These are phyloP conservation scores for Protophormia terraenovae DNA, from an alignment of 2,888 invertebrate genomes.

Conservation along the genomic window DNA sequence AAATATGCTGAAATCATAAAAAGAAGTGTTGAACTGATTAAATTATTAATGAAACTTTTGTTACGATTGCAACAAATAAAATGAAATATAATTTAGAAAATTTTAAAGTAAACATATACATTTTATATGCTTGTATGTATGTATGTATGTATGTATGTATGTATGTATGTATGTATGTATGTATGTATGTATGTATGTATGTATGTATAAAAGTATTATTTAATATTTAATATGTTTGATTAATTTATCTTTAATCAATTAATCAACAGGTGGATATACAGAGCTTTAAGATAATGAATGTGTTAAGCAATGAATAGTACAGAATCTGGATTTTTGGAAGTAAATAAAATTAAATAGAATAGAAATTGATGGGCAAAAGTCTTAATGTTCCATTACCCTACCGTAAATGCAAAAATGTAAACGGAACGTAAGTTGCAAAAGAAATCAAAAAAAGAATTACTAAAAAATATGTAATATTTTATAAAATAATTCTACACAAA, in stretches of 20 bases:
- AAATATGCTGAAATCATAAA: neutral
- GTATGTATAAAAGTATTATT: no score
- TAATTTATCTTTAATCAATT: neutral
- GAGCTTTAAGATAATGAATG: neutral
- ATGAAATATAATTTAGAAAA: neutral
- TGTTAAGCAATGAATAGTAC: no score
- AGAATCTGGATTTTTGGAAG: no score
- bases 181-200: no score
- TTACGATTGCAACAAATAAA: neutral
- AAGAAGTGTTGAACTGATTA: neutral
- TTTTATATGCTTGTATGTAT: neutral
- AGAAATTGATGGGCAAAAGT: no score
- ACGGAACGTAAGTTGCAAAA: no score
- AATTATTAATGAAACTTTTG: neutral
- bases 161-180: neutral
- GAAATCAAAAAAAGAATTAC: no score
- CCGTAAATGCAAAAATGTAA: no score
- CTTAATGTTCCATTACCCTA: no score
- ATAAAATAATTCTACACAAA: no score
- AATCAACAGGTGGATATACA: neutral
- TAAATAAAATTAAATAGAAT: no score
- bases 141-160: neutral
- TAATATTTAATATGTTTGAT: neutral
- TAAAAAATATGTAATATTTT: no score
- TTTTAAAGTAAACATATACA: neutral